phyloP scores from a whole-genome alignment of 2,797 vertebrate species.

The Pangasius krempfi region DNA sequence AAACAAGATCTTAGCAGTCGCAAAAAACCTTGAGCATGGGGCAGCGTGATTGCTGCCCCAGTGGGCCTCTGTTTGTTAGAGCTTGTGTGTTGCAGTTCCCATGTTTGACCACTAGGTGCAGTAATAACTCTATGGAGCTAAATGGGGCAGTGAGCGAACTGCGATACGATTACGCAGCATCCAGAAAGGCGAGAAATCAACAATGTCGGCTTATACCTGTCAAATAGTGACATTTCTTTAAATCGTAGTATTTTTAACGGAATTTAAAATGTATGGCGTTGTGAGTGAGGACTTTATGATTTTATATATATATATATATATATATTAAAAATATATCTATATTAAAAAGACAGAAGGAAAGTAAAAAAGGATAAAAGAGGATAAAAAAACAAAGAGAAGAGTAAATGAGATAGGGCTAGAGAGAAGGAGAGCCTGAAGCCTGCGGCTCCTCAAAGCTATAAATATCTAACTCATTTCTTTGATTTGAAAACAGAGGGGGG shows the following conservation, averaged over 20 bases:
- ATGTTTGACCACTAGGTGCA: neutral
- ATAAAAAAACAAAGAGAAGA: slow-evolving; percentile 13
- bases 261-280: neutral
- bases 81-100: neutral
- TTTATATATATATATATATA: no score
- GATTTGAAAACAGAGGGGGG: slow-evolving; percentile 70
- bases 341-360: slow-evolving; percentile 18
- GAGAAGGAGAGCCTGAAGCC: slow-evolving; percentile 50
- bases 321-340: no score
- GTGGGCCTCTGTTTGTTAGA: neutral
- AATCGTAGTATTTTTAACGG: neutral
- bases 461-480: slow-evolving; percentile 75
- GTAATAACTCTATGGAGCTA: no score
- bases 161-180: neutral
- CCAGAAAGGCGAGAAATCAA: neutral
- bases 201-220: neutral
- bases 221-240: neutral
- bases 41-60: neutral
- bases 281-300: neutral
- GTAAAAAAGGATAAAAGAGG: slow-evolving; percentile 5
- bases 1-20: neutral
- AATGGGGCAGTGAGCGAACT: no score
- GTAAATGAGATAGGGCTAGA: slow-evolving; percentile 16
- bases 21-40: neutral
- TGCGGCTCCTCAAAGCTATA: slow-evolving; percentile 71